These are phyloP conservation scores for Nerophis ophidion DNA, from an alignment of 2,113 vertebrate genomes.

Conservation along the genomic window DNA sequence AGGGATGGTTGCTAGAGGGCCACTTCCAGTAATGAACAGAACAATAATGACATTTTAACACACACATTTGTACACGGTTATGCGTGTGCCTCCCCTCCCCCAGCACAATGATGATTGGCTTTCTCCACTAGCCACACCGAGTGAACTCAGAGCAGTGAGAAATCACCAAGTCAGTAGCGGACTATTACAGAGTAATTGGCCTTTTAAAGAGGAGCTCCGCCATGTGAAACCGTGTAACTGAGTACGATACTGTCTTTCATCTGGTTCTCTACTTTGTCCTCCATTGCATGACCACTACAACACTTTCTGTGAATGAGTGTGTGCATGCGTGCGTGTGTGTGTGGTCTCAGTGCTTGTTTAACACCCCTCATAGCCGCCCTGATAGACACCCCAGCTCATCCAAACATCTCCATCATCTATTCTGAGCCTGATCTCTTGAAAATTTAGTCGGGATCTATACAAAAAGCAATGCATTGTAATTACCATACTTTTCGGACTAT, in stretches of 20 bases:
- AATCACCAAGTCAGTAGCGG: conserved; percentile 64
- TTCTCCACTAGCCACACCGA: conserved; percentile 61
- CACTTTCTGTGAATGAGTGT: conserved; percentile 14
- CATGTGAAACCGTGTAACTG: conserved; percentile 69
- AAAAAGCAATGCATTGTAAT: too few species aligned
- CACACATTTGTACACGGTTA: conserved; percentile 4
- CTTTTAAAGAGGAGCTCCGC: conserved; percentile 66
- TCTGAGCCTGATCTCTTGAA: not conserved
- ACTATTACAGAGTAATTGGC: conserved; percentile 72
- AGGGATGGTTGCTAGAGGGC: conserved; percentile 45
- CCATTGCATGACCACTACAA: conserved; percentile 13
- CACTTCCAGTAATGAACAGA: conserved; percentile 48
- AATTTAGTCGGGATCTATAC: not conserved
- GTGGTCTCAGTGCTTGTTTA: conserved; percentile 21
- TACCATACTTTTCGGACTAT: too few species aligned
- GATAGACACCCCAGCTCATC: not conserved
- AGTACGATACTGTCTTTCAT: conserved; percentile 55
- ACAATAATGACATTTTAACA: conserved; percentile 39
- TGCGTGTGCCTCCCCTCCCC: conserved; percentile 48
- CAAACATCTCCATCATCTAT: not conserved
- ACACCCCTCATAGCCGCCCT: not conserved
- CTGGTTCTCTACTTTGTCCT: conserved; percentile 43
- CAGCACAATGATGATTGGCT: conserved; percentile 57
- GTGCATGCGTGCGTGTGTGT: not conserved
- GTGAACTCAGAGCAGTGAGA: conserved; percentile 55